Conservation (phyloP, 2,797 vertebrate species). For the Sternotherus odoratus region DNA sequence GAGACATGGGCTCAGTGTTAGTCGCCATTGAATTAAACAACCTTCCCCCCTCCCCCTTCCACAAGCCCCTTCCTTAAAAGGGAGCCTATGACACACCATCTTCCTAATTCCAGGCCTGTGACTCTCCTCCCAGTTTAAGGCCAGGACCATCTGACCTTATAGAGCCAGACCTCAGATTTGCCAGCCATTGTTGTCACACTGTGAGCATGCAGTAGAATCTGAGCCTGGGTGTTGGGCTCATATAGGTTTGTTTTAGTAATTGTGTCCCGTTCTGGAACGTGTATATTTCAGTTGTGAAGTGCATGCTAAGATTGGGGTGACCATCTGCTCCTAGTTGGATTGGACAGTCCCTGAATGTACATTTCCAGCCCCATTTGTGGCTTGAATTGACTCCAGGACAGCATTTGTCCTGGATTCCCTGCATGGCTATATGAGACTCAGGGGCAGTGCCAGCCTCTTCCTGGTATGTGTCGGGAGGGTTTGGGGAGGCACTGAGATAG, state of each 20-base stretch:
- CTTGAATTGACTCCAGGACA: too few species aligned
- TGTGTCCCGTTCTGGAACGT: neutral
- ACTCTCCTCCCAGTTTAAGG: neutral
- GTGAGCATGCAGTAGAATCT: neutral
- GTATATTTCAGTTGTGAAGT: conserved; percentile 36
- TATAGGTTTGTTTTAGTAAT: neutral
- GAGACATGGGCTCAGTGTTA: neutral
- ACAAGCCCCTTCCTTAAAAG: neutral
- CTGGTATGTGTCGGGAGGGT: too few species aligned
- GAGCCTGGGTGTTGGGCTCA: neutral
- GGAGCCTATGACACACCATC: neutral
- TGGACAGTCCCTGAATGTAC: too few species aligned
- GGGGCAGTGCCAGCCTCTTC: too few species aligned
- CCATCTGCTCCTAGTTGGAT: too few species aligned
- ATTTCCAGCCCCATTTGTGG: too few species aligned
- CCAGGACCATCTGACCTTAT: neutral
- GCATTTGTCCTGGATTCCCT: too few species aligned
- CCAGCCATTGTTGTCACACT: neutral
- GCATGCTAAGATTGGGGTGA: neutral
- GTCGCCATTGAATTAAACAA: neutral
- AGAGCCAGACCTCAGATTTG: neutral
- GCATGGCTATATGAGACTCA: too few species aligned
- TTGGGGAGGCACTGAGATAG: too few species aligned
- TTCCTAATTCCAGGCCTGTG: neutral
- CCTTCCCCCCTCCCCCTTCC: fast-evolving